phyloP scores from a whole-genome alignment of 2,888 invertebrate species.

The Gastracanthus pulcherrimus region DNA sequence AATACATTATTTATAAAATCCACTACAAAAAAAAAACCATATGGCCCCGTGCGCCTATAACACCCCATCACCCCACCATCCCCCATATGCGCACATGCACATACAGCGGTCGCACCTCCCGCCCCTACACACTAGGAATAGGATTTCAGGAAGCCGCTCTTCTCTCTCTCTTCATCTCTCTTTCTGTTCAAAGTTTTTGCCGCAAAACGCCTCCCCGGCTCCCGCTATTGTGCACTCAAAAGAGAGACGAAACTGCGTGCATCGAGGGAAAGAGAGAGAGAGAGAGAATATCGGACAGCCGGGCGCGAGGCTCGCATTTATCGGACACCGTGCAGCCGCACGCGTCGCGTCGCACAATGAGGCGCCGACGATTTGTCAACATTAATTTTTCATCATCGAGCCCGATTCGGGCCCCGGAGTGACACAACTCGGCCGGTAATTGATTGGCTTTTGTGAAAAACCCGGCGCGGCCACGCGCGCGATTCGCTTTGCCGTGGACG shows the following conservation, averaged over 20 bases:
- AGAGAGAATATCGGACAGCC: slow-evolving; percentile 4
- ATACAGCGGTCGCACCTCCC: slow-evolving; percentile 60
- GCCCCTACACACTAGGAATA: slow-evolving; percentile 67
- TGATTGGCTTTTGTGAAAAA: slow-evolving; percentile 31
- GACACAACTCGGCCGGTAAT: slow-evolving; percentile 23
- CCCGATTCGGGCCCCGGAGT: not conserved
- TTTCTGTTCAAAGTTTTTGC: slow-evolving; percentile 59
- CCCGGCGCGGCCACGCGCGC: not conserved
- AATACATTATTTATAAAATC: no score
- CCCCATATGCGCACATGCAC: not conserved
- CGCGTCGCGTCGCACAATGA: no score
- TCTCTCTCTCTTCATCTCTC: slow-evolving; percentile 8
- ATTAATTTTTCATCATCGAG: slow-evolving; percentile 53
- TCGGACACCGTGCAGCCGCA: no score
- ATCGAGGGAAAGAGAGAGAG: not conserved
- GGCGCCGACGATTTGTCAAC: slow-evolving; percentile 46
- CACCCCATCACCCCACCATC: not conserved
- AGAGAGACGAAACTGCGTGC: not conserved
- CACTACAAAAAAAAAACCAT: no score
- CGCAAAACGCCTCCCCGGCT: slow-evolving; percentile 15
- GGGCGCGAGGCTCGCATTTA: not conserved
- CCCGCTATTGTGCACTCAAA: not conserved
- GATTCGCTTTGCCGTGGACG: slow-evolving; percentile 7
- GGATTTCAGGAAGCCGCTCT: slow-evolving; percentile 68
- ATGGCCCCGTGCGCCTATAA: no score